Evolutionary conservation across 1,140 invertebrate species (phyloP).

Genomic region (Campoletis sonorensis): DNA sequence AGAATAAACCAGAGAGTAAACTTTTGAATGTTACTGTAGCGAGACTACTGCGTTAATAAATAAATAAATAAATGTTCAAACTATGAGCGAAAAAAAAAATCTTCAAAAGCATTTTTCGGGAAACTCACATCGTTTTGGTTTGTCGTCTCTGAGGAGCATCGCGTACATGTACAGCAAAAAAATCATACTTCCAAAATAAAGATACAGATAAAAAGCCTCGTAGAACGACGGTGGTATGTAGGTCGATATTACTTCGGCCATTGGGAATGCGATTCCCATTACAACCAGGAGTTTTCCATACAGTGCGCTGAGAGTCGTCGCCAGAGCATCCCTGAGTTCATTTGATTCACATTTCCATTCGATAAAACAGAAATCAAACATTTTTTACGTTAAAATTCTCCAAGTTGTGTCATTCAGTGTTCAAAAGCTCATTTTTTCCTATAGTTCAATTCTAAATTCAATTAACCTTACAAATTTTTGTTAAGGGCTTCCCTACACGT

Average conservation of each 20-base stretch:
- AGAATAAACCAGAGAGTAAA: too few species aligned
- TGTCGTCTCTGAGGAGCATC: slow-evolving; percentile 82
- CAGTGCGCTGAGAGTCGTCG: slow-evolving; percentile 91
- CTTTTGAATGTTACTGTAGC: too few species aligned
- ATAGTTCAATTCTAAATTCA: too few species aligned
- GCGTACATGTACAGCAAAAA: slow-evolving; percentile 92
- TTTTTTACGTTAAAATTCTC: background rate
- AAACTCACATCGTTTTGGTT: slow-evolving; percentile 70
- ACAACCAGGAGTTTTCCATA: slow-evolving; percentile 96
- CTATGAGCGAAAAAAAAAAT: too few species aligned
- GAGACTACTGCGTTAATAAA: too few species aligned
- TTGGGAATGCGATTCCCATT: slow-evolving; percentile 95
- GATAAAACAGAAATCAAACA: background rate
- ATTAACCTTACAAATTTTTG: too few species aligned
- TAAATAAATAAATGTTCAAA: too few species aligned
- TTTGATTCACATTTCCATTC: background rate
- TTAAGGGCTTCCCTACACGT: too few species aligned
- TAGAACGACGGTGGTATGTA: slow-evolving; percentile 94
- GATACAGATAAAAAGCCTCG: slow-evolving; percentile 92
- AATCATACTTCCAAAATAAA: slow-evolving; percentile 93
- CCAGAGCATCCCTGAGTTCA: slow-evolving; percentile 84
- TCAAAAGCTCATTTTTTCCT: too few species aligned
- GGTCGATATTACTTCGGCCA: slow-evolving; percentile 94
- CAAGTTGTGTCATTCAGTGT: too few species aligned
- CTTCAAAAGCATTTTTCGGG: background rate